Evolutionary conservation across 64 coral and sea anemone genomes (phyloP).

Genomic region (Montipora efflorescens): DNA sequence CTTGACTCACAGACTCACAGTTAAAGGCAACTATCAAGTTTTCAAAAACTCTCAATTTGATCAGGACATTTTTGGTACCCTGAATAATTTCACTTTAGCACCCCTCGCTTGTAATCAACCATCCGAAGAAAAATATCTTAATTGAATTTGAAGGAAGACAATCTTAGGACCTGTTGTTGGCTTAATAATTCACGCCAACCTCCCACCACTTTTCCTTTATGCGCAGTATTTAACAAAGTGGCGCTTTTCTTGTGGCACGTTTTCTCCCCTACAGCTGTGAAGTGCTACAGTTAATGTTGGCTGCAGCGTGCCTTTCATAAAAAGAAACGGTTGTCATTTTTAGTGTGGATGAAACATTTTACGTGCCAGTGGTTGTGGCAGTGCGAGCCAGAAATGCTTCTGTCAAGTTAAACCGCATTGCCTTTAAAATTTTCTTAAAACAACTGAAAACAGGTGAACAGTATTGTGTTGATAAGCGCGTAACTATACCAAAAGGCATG

Average conservation of each 20-base stretch:
- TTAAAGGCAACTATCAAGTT: not conserved
- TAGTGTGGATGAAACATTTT: not conserved
- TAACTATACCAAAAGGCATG: not conserved
- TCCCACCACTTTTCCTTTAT: not conserved
- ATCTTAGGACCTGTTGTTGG: conserved; percentile 4
- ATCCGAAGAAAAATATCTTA: not conserved
- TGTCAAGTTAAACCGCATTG: not conserved
- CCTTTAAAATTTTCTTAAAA: not conserved
- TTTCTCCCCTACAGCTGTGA: not conserved
- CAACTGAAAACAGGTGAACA: not conserved
- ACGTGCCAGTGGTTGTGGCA: not conserved
- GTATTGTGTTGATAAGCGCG: not conserved
- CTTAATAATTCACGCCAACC: not conserved
- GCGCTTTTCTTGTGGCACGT: not conserved
- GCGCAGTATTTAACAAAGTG: not conserved
- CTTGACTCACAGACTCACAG: not conserved
- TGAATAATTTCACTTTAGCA: not conserved
- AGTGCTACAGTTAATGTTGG: not conserved
- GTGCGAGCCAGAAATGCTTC: not conserved
- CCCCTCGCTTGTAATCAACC: conserved; percentile 7
- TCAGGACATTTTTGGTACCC: not conserved
- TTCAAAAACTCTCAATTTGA: not conserved
- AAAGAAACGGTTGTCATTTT: not conserved
- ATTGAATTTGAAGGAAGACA: not conserved
- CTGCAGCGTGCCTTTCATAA: not conserved